A percentile compares a stretch with the other conserved stretches of the same genome.
phyloP scores from a whole-genome alignment of 2,113 vertebrate genomes.

The Nothobranchius kuhntae region DNA sequence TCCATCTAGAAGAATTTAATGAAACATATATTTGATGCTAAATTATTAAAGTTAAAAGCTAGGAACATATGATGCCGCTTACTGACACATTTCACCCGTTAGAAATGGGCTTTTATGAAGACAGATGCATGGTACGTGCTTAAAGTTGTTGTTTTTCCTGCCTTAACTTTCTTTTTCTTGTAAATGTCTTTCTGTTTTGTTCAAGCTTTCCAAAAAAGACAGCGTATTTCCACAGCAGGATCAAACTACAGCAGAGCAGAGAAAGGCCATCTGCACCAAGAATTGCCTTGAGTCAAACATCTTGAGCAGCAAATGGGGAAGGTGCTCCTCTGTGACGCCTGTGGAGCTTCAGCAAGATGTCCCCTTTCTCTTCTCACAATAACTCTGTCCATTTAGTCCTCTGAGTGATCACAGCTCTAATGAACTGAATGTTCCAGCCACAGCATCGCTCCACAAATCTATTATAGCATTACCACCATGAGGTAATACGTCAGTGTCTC shows the following conservation, averaged over 20 bases:
- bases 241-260: slow-evolving; percentile 49
- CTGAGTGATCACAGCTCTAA: slow-evolving; percentile 47
- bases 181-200: slow-evolving; percentile 29
- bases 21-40: slow-evolving; percentile 57
- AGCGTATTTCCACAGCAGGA: slow-evolving; percentile 49
- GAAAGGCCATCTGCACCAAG: slow-evolving; percentile 55
- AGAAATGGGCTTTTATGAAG: slow-evolving; percentile 25
- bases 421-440: slow-evolving; percentile 34
- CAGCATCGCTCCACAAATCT: slow-evolving; percentile 17
- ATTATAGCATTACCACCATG: slow-evolving; percentile 32
- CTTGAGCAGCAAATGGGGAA: slow-evolving; percentile 60
- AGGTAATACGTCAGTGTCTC: slow-evolving; percentile 38
- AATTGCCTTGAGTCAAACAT: slow-evolving; percentile 63
- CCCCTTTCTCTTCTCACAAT: slow-evolving; percentile 28
- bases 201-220: slow-evolving; percentile 33
- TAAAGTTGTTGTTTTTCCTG: slow-evolving; percentile 16
- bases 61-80: slow-evolving; percentile 12
- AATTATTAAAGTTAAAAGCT: slow-evolving; percentile 49
- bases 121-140: slow-evolving; percentile 21
- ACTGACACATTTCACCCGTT: slow-evolving; percentile 19
- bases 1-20: slow-evolving; percentile 57
- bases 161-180: slow-evolving; percentile 20
- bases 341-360: slow-evolving; percentile 48
- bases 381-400: slow-evolving; percentile 55
- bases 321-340: slow-evolving; percentile 37